Percentiles rank a stretch among this genome's conserved stretches.
Evolutionary conservation across 2,113 vertebrate species (phyloP).

Genomic region (Apaloderma vittatum): DNA sequence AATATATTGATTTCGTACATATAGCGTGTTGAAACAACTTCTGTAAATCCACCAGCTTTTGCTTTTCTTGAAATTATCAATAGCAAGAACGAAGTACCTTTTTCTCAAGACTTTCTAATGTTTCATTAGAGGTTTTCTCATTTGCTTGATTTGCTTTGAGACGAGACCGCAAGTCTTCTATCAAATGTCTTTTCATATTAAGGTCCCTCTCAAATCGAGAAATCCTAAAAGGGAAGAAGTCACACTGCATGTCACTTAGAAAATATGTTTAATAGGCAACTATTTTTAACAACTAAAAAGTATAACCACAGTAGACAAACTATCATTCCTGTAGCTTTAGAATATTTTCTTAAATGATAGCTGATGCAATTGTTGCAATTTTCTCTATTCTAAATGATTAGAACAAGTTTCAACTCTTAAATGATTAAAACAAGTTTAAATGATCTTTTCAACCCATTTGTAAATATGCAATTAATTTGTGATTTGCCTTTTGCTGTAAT

Average conservation of each 20-base stretch:
- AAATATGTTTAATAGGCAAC: conserved; percentile 2
- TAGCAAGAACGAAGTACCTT: conserved; percentile 80
- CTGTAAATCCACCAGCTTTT: neutral
- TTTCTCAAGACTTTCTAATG: conserved; percentile 86
- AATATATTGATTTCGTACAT: conserved; percentile 8
- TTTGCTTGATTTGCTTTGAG: conserved; percentile 90
- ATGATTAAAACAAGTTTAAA: neutral
- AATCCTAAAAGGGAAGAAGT: conserved; percentile 72
- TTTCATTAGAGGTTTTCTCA: conserved; percentile 82
- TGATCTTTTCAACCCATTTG: neutral
- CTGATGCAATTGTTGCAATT: neutral
- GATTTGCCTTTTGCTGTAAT: neutral
- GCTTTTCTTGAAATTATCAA: neutral
- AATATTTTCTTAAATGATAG: neutral
- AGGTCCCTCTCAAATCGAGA: conserved; percentile 86
- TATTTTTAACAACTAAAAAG: neutral
- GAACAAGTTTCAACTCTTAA: neutral
- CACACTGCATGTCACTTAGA: neutral
- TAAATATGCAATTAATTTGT: neutral
- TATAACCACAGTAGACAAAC: neutral
- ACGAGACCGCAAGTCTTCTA: conserved; percentile 87
- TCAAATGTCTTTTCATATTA: conserved; percentile 90
- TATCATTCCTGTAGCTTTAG: neutral
- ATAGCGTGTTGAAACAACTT: neutral
- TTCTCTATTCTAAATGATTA: neutral